Conservation (phyloP, 2,113 vertebrate species). For the Otis tarda region DNA sequence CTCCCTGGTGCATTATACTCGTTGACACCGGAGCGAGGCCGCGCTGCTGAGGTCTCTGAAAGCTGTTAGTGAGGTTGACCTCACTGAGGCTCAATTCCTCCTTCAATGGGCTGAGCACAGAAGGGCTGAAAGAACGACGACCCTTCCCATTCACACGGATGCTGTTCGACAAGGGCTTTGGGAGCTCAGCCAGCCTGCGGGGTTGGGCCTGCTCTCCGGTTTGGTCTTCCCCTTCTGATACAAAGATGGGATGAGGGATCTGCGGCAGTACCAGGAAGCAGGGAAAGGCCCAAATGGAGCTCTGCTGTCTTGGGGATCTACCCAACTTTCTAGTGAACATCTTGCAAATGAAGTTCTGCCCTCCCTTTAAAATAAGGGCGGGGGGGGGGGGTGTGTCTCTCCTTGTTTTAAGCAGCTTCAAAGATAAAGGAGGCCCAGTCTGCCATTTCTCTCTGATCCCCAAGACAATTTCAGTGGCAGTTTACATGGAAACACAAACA, state of each 20-base stretch:
- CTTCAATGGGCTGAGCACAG: not conserved
- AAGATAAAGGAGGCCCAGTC: not conserved
- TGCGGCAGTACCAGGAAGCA: not conserved
- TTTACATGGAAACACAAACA: not conserved
- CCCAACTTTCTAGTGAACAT: not conserved
- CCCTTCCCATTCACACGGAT: accelerated
- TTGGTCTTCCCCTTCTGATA: not conserved
- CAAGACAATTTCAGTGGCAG: no score
- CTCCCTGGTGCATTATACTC: not conserved
- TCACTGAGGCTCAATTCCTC: not conserved
- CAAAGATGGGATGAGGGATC: not conserved
- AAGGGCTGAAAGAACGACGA: not conserved
- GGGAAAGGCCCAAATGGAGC: not conserved
- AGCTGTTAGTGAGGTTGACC: not conserved
- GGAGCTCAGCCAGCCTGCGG: not conserved
- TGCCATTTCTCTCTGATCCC: not conserved
- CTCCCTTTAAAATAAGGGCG: not conserved
- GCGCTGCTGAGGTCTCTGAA: not conserved
- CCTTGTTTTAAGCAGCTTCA: not conserved
- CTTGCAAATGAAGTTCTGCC: not conserved
- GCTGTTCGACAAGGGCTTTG: not conserved
- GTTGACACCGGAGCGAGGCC: not conserved
- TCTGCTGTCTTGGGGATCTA: not conserved
- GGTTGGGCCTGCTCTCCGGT: accelerated
- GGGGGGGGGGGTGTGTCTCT: not conserved